Conservation (phyloP, 2,113 vertebrate species). For the Probosciger aterrimus region DNA sequence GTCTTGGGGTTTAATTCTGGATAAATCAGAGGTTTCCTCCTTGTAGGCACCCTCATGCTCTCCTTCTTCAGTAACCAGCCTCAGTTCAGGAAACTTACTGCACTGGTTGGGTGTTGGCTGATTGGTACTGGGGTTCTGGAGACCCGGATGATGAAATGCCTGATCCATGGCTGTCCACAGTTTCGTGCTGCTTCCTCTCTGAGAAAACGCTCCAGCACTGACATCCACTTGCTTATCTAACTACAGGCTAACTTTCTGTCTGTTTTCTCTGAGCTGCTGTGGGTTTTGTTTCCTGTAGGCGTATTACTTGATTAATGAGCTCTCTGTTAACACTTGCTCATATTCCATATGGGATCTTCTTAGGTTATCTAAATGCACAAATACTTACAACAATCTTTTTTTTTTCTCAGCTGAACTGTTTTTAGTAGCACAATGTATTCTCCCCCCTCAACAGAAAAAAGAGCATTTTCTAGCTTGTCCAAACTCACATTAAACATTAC, state of each 20-base stretch:
- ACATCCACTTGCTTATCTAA: background rate
- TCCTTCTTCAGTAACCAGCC: background rate
- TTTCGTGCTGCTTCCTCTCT: background rate
- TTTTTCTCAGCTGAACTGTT: background rate
- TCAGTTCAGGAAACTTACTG: background rate
- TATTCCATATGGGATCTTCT: slow-evolving; percentile 24
- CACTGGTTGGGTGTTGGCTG: background rate
- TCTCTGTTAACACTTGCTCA: slow-evolving; percentile 45
- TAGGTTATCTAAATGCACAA: slow-evolving; percentile 14
- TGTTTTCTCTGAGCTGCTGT: slow-evolving; percentile 9
- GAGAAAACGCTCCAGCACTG: background rate
- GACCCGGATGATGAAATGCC: background rate
- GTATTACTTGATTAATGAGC: slow-evolving; percentile 43
- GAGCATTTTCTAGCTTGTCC: background rate
- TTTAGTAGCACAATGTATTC: background rate
- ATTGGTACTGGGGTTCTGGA: background rate
- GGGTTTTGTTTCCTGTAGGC: slow-evolving; percentile 30
- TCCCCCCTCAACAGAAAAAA: background rate
- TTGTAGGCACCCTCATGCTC: background rate
- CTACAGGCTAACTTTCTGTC: background rate
- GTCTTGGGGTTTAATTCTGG: background rate
- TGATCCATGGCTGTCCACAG: background rate
- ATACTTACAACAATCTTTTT: background rate
- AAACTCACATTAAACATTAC: background rate
- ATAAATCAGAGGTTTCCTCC: background rate